phyloP scores from a whole-genome alignment of 2,888 invertebrate species.

The Muschampia plurimacula region DNA sequence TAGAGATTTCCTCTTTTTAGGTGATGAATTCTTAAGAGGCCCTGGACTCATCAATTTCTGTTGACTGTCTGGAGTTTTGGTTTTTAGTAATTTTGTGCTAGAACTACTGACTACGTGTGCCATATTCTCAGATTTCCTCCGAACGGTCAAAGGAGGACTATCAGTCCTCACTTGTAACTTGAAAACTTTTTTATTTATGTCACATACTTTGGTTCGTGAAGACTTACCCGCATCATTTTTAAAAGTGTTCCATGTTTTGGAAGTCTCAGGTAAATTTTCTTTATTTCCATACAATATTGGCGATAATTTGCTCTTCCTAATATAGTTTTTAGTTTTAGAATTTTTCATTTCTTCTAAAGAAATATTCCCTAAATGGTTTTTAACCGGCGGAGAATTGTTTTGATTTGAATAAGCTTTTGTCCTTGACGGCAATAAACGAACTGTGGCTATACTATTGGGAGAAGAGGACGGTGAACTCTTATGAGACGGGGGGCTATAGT shows the following conservation, averaged over 20 bases:
- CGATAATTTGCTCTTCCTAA: constrained; percentile 49
- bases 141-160: constrained; percentile 38
- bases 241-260: constrained; percentile 46
- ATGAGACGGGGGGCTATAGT: constrained; percentile 53
- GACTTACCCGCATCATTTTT: constrained; percentile 43
- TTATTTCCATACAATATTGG: constrained; percentile 54
- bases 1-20: constrained; percentile 9
- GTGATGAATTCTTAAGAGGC: constrained; percentile 12
- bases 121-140: constrained; percentile 17
- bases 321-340: constrained; percentile 56
- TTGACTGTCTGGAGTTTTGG: constrained; percentile 1
- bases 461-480: constrained; percentile 73
- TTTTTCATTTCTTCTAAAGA: constrained; percentile 52
- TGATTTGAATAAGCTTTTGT: constrained; percentile 51
- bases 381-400: constrained; percentile 56
- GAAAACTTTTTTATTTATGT: constrained; percentile 57
- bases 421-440: constrained; percentile 56
- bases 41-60: background rate
- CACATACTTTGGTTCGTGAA: constrained; percentile 46
- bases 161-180: constrained; percentile 58
- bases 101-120: background rate
- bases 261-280: constrained; percentile 67
- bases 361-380: constrained; percentile 51
- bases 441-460: constrained; percentile 68
- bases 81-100: constrained; percentile 18